Conservation (phyloP, 2,797 vertebrate genomes). For the Novumbra hubbsi region DNA sequence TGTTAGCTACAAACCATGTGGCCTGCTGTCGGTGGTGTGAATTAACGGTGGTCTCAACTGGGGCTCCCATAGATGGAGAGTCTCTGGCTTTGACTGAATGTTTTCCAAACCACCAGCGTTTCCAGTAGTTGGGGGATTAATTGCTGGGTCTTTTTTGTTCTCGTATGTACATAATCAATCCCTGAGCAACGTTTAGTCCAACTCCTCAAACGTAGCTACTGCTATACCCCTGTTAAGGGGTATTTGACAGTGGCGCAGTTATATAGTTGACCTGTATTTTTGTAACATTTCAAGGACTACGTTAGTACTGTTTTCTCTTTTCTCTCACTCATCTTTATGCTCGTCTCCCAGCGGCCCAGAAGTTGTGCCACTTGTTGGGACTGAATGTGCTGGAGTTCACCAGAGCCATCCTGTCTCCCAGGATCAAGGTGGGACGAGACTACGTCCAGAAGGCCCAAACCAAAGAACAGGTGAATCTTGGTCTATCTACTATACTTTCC, state of each 20-base stretch:
- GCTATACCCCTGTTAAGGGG: background rate
- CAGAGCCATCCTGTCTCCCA: slow-evolving; percentile 90
- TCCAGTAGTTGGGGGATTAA: background rate
- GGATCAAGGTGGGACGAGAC: slow-evolving; percentile 98
- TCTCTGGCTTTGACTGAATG: background rate
- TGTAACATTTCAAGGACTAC: background rate
- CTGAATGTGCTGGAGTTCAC: slow-evolving; percentile 97
- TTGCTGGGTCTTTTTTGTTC: background rate
- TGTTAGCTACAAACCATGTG: background rate
- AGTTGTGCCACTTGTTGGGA: slow-evolving; percentile 93
- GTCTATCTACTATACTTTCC: background rate
- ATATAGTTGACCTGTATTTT: background rate
- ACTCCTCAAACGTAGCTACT: background rate
- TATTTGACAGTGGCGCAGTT: background rate
- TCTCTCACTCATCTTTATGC: slow-evolving; percentile 1
- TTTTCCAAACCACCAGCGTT: background rate
- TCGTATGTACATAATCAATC: background rate
- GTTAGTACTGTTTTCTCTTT: slow-evolving; percentile 4
- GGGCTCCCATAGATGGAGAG: slow-evolving; percentile 1
- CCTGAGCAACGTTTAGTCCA: background rate
- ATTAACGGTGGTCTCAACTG: background rate
- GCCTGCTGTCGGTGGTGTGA: background rate
- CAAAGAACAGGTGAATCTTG: slow-evolving; percentile 89
- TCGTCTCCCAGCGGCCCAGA: slow-evolving; percentile 86
- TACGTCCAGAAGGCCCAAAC: slow-evolving; percentile 99